Percentiles rank a stretch among this genome's conserved stretches.
phyloP scores from a whole-genome alignment of 2,888 invertebrate genomes.

The Caenorhabditis auriculariae region DNA sequence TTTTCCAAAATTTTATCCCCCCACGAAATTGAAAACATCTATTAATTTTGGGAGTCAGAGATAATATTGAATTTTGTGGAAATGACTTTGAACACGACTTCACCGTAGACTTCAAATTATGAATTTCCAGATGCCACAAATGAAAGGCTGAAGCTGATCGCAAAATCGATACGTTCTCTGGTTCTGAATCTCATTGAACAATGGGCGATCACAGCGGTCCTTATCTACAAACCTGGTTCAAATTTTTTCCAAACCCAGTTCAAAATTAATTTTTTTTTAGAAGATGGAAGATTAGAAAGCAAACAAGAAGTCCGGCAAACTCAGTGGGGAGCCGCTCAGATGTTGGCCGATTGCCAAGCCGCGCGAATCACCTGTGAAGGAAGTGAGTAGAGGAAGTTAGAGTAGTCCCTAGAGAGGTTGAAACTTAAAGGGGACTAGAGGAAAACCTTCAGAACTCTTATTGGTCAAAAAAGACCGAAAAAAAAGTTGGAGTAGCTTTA shows the following conservation, averaged over 20 bases:
- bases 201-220: conserved; percentile 37
- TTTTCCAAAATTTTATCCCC: too few species aligned
- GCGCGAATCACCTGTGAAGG: conserved; percentile 3
- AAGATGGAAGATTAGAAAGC: conserved; percentile 18
- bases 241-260: background rate
- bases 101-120: background rate
- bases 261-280: too few species aligned
- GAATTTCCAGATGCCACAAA: conserved; percentile 12
- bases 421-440: too few species aligned
- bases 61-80: too few species aligned
- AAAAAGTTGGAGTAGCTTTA: too few species aligned
- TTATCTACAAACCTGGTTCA: conserved; percentile 34
- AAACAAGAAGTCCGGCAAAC: conserved; percentile 8
- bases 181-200: conserved; percentile 37
- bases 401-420: too few species aligned
- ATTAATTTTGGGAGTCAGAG: too few species aligned
- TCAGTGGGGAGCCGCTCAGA: conserved; percentile 15
- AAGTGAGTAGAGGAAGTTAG: too few species aligned
- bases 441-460: too few species aligned
- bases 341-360: conserved; percentile 14
- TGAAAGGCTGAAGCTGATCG: conserved; percentile 17
- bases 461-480: too few species aligned
- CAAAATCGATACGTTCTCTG: conserved; percentile 11
- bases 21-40: too few species aligned
- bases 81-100: too few species aligned